These are phyloP conservation scores for Hylaea fasciaria DNA, from an alignment of 2,888 invertebrate species.

Conservation along the genomic window DNA sequence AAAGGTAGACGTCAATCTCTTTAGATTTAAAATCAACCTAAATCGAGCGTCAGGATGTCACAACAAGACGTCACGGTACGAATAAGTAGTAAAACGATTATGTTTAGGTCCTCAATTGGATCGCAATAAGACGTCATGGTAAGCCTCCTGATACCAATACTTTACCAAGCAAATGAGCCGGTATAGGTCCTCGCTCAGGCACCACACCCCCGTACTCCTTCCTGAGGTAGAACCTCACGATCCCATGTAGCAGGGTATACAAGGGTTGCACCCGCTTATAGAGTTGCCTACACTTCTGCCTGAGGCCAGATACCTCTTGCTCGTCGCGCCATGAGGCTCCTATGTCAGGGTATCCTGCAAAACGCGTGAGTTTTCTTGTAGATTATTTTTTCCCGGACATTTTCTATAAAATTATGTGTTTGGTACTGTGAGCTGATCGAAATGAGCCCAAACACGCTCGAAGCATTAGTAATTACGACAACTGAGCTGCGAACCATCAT, in stretches of 20 bases:
- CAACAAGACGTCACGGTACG: too few relatives aligned
- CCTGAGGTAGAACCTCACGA: conserved; percentile 86
- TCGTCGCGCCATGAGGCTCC: conserved; percentile 88
- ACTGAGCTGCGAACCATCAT: too few relatives aligned
- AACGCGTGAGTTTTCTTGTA: neutral
- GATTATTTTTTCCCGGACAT: too few relatives aligned
- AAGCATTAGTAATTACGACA: too few relatives aligned
- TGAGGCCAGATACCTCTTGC: conserved; percentile 85
- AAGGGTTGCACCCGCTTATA: conserved; percentile 86
- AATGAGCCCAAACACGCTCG: neutral
- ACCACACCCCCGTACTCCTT: conserved; percentile 83
- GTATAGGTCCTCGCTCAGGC: conserved; percentile 84
- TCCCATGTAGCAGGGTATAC: conserved; percentile 89
- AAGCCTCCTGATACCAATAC: neutral
- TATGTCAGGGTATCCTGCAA: conserved; percentile 86
- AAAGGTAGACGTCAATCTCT: too few relatives aligned
- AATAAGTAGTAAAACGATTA: too few relatives aligned
- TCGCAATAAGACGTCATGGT: too few relatives aligned
- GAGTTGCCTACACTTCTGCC: conserved; percentile 78
- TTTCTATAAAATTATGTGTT: neutral
- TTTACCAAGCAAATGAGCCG: conserved; percentile 88
- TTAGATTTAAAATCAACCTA: too few relatives aligned
- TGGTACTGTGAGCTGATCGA: neutral
- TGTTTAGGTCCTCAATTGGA: too few relatives aligned
- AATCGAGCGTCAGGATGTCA: too few relatives aligned